Base-by-base conservation (phyloP, 2,113 vertebrate species). In the Xerus inauris region DNA sequence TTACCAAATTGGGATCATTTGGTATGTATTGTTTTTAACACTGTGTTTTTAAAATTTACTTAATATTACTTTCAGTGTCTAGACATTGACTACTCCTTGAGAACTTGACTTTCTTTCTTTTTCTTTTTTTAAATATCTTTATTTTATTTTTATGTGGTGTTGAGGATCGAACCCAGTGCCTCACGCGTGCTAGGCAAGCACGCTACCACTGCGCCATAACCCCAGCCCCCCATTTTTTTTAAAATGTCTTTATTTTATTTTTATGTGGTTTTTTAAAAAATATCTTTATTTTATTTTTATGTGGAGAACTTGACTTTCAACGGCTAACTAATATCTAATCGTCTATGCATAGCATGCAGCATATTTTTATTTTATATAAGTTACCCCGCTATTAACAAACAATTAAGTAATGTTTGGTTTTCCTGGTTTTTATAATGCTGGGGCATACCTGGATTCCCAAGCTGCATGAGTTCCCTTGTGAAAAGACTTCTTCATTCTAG, bases 321-420 rank as follows among this genome's bases (percentile, higher is more conserved):
- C 8, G 57, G 5, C 35, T 65, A 13, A 26, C 42, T 32, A 12
- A 64, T 79, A 40, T 83, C 40, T 67, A n/a, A 87, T 93, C 35
- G 26, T 67, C 19, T 87, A 3, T 49, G n/a, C 40, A 7, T 42
- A 49, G 57, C 4, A n/a, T 20, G 4, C 4, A 38, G 85, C n/a
- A 30, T 0, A 51, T 40, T 94, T 96, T 90, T 75, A 65, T 85
- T 91, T 96, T 87, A 79, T 64, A n/a, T 81, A 51, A 10, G 16
- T 72, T 59, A 3, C 10, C 38, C 22, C 6, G 26, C 54, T 75
- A 19, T 90, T 92, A 76, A 72, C 76, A 75, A 96, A 72, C 45
- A 40, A 47, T 26, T 26, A 79, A 32, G 20, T 13, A 8, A 1
- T 16, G 42, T 57, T 64, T n/a, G 1, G n/a, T 62, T 72, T 72